Percentiles rank a stretch among this genome's conserved stretches.
Conservation (phyloP, 2,888 invertebrate species). For the Caenorhabditis sp. region DNA sequence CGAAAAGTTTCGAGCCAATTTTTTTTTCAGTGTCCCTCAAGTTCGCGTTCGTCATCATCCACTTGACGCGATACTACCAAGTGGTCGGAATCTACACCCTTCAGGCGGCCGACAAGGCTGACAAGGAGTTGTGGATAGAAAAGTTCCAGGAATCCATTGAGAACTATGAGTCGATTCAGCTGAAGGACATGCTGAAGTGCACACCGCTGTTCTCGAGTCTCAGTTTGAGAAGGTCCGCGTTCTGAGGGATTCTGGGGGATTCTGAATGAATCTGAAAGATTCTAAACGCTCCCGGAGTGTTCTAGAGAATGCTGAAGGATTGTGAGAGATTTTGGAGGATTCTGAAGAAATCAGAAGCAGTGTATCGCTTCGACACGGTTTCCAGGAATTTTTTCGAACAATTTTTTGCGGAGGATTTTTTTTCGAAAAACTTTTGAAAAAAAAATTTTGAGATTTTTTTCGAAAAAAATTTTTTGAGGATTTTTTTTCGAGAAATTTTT, state of each 20-base stretch:
- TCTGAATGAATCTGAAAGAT: not conserved
- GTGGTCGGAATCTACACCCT: slow-evolving; percentile 85
- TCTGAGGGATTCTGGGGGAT: not conserved
- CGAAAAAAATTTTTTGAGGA: no score
- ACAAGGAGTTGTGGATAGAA: slow-evolving; percentile 84
- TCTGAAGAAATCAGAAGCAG: no score
- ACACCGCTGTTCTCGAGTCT: slow-evolving; percentile 82
- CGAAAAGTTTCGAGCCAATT: not conserved
- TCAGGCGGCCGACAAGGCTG: slow-evolving; percentile 84
- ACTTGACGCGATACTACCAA: slow-evolving; percentile 85
- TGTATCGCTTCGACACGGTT: no score
- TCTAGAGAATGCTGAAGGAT: no score
- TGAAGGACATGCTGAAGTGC: slow-evolving; percentile 83
- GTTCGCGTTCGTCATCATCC: slow-evolving; percentile 85
- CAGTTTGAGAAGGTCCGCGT: slow-evolving; percentile 75
- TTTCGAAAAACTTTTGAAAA: no score
- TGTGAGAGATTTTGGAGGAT: no score
- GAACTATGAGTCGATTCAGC: slow-evolving; percentile 84
- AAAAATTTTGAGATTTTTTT: no score
- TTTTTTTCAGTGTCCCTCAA: slow-evolving; percentile 78
- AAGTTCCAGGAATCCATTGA: slow-evolving; percentile 84
- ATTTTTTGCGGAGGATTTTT: no score
- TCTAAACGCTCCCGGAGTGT: not conserved
- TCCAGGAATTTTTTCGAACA: no score
- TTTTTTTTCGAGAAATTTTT: no score